Percentiles rank a stretch among this genome's conserved stretches.
phyloP scores from a whole-genome alignment of 2,888 invertebrate species.

The Dione vanillae region DNA sequence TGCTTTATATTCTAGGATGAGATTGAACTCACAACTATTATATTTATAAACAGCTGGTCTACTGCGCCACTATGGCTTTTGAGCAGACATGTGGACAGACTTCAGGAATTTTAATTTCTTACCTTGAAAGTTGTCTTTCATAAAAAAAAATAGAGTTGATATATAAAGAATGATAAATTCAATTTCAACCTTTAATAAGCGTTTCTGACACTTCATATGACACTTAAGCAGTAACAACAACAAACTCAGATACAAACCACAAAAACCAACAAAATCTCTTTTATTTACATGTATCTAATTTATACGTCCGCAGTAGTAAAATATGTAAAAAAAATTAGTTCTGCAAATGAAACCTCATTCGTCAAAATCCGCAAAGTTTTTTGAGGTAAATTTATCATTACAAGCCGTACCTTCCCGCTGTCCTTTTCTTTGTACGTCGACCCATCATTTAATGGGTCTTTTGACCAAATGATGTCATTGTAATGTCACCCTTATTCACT shows the following conservation, averaged over 20 bases:
- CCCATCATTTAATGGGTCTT: slow-evolving; percentile 28
- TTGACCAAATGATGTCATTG: not conserved
- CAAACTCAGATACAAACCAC: not conserved
- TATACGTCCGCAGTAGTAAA: not conserved
- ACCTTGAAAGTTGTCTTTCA: too few species aligned
- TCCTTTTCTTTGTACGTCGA: slow-evolving; percentile 32
- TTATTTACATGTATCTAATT: not conserved
- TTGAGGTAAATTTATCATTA: slow-evolving; percentile 40
- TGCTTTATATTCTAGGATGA: too few species aligned
- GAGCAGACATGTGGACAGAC: too few species aligned
- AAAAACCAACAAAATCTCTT: not conserved
- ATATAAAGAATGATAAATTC: too few species aligned
- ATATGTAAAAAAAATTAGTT: slow-evolving; percentile 15
- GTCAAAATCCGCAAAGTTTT: slow-evolving; percentile 27
- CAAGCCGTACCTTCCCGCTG: slow-evolving; percentile 31
- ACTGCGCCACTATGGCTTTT: too few species aligned
- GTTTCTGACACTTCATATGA: too few species aligned
- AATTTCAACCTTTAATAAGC: too few species aligned
- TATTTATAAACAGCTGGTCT: too few species aligned
- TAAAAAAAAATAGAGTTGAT: too few species aligned
- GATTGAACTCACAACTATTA: too few species aligned
- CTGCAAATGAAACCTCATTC: slow-evolving; percentile 23
- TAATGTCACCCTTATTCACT: not conserved
- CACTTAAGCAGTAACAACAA: not conserved
- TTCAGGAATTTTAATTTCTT: too few species aligned